phyloP scores from a whole-genome alignment of 2,888 invertebrate genomes.

The Netelia melanura region DNA sequence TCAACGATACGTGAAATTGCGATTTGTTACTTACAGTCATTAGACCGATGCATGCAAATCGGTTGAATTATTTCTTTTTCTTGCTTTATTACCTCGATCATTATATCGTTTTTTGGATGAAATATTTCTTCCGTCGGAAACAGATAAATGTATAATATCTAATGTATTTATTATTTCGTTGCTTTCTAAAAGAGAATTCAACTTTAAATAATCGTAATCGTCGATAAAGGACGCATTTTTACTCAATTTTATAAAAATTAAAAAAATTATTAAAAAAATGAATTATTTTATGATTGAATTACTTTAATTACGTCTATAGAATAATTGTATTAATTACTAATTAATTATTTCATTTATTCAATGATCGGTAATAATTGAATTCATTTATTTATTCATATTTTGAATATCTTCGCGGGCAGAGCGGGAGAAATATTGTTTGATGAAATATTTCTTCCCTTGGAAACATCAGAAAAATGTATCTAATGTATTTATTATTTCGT shows the following conservation, averaged over 20 bases:
- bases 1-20: constrained; percentile 54
- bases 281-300: too few species aligned
- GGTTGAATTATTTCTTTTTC: constrained; percentile 14
- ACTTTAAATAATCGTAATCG: background rate
- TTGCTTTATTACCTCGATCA: constrained; percentile 7
- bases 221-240: background rate
- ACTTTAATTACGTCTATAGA: background rate
- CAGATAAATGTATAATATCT: background rate
- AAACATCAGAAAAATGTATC: background rate
- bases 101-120: background rate
- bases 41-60: constrained; percentile 43
- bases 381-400: too few species aligned
- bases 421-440: too few species aligned
- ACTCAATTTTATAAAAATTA: too few species aligned
- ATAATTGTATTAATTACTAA: background rate
- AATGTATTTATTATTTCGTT: background rate
- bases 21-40: constrained; percentile 56
- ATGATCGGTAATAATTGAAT: background rate
- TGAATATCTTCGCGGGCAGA: too few species aligned
- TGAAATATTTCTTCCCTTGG: background rate
- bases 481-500: background rate
- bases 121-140: background rate
- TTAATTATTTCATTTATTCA: background rate
- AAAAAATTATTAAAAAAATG: too few species aligned
- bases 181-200: background rate